A percentile compares a stretch with the other conserved stretches of the same genome.
Conservation (phyloP, 2,113 vertebrate species). For the Aplodontia rufa region DNA sequence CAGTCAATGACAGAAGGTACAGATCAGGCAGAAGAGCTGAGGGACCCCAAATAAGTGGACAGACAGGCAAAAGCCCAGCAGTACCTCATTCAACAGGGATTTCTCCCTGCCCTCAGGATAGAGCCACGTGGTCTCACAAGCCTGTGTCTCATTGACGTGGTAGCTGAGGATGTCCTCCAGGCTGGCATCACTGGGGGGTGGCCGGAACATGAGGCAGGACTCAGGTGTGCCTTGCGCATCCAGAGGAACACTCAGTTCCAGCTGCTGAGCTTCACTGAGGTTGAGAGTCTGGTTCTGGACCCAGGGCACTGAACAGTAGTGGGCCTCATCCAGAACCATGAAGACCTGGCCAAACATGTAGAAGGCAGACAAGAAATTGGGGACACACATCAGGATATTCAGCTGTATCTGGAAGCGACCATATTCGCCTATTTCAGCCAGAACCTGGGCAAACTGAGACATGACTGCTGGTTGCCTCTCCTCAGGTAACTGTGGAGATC, state of each 20-base stretch:
- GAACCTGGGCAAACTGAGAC: slow-evolving; percentile 83
- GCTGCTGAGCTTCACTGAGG: slow-evolving; percentile 83
- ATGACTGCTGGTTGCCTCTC: not conserved
- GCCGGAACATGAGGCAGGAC: slow-evolving; percentile 89
- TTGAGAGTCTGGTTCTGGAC: slow-evolving; percentile 82
- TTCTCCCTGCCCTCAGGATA: slow-evolving; percentile 80
- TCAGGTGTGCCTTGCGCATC: slow-evolving; percentile 79
- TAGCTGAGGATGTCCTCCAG: slow-evolving; percentile 84
- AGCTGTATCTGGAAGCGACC: slow-evolving; percentile 89
- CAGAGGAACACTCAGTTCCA: slow-evolving; percentile 87
- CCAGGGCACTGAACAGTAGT: slow-evolving; percentile 91
- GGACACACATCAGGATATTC: slow-evolving; percentile 83
- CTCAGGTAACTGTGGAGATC: not conserved
- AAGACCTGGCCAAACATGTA: slow-evolving; percentile 91
- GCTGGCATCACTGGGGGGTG: slow-evolving; percentile 79
- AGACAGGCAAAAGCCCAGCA: not conserved
- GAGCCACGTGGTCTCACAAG: slow-evolving; percentile 85
- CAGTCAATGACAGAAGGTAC: not conserved
- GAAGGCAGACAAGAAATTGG: slow-evolving; percentile 81
- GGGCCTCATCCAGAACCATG: slow-evolving; percentile 80
- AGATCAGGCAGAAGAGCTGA: not conserved
- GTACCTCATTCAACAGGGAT: slow-evolving; percentile 85
- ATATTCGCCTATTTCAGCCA: slow-evolving; percentile 88
- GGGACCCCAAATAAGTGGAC: rapidly evolving
- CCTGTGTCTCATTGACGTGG: slow-evolving; percentile 84